A percentile compares a stretch with the other conserved stretches of the same genome.
phyloP scores from a whole-genome alignment of 1,140 invertebrate species.

The Drosophila mayri region DNA sequence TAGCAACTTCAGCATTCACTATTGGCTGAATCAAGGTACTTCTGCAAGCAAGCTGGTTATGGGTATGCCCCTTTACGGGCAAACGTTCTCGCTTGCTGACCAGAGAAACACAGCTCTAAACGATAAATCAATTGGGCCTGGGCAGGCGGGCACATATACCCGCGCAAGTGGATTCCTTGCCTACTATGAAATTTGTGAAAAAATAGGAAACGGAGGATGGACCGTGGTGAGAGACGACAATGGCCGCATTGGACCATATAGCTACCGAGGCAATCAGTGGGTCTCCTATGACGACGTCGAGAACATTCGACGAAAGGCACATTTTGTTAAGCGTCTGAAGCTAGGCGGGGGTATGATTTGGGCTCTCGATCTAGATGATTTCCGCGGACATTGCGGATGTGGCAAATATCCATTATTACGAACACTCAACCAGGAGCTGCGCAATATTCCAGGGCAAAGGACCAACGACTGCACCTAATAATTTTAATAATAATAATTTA shows the following conservation, averaged over 20 bases:
- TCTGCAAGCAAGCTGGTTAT: slow-evolving; percentile 91
- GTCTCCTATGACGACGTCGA: slow-evolving; percentile 92
- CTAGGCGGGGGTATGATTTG: slow-evolving; percentile 92
- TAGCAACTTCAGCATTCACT: slow-evolving; percentile 92
- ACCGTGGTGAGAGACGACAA: slow-evolving; percentile 88
- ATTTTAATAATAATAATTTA: neutral
- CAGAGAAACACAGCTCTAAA: slow-evolving; percentile 88
- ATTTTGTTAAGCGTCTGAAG: slow-evolving; percentile 87
- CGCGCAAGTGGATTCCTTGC: slow-evolving; percentile 92
- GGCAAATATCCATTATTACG: slow-evolving; percentile 86
- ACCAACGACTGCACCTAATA: slow-evolving; percentile 81
- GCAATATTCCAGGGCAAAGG: slow-evolving; percentile 85
- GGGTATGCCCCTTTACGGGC: slow-evolving; percentile 94
- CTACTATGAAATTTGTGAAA: slow-evolving; percentile 93
- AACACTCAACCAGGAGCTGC: slow-evolving; percentile 87
- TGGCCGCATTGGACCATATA: slow-evolving; percentile 90
- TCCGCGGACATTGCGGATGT: slow-evolving; percentile 88
- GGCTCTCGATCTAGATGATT: slow-evolving; percentile 92
- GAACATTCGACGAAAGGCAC: slow-evolving; percentile 87
- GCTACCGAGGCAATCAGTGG: slow-evolving; percentile 91
- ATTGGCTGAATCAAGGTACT: slow-evolving; percentile 92
- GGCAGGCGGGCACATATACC: slow-evolving; percentile 92
- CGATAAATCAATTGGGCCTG: slow-evolving; percentile 90
- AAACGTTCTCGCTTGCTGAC: slow-evolving; percentile 91
- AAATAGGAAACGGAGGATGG: slow-evolving; percentile 88